phyloP scores from a whole-genome alignment of 2,113 vertebrate genomes.

The Chionomys nivalis region DNA sequence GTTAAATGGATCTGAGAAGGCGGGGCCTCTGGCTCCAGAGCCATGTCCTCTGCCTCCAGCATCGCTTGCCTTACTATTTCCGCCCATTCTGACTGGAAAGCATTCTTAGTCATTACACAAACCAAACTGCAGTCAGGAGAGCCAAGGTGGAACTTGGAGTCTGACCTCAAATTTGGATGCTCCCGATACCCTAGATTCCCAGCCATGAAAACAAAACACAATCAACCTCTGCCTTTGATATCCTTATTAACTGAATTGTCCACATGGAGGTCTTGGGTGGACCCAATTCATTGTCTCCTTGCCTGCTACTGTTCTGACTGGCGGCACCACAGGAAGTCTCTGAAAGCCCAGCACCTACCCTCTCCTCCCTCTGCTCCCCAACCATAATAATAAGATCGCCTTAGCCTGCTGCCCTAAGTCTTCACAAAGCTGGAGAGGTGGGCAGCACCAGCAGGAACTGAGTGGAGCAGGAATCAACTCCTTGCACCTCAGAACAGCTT shows the following conservation, averaged over 20 bases:
- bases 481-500: neutral
- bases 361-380: neutral
- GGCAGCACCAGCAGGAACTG: neutral
- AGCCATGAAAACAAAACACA: conserved; percentile 52
- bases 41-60: neutral
- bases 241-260: conserved; percentile 45
- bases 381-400: neutral
- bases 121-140: conserved; percentile 20
- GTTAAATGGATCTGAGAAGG: neutral
- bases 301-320: neutral
- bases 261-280: conserved; percentile 6
- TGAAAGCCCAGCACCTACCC: neutral
- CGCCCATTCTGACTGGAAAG: neutral
- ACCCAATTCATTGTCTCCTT: conserved; percentile 52
- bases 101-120: conserved; percentile 8
- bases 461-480: neutral
- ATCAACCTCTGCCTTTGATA: neutral
- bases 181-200: neutral
- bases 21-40: neutral
- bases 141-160: conserved; percentile 26
- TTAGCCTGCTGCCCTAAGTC: neutral
- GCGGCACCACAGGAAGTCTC: neutral
- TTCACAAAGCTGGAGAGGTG: neutral
- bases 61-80: neutral
- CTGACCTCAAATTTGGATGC: conserved; percentile 57